Evolutionary conservation across 2,113 vertebrate genomes (phyloP), one percentile per base, ranked within the genome.

Genomic region (Pteropus alecto): DNA sequence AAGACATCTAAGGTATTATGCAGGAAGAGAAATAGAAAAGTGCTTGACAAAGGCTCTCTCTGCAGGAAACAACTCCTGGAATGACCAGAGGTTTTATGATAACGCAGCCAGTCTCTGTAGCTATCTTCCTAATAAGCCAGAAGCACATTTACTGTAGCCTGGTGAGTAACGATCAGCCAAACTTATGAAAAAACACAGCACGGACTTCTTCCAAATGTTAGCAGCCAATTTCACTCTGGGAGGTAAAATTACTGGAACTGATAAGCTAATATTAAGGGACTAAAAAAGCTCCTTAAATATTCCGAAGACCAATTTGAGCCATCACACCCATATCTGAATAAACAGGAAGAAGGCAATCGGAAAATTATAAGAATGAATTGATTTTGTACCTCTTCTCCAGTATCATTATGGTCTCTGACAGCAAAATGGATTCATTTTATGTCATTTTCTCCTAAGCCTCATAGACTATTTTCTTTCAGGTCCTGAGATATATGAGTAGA

Each of bases 171-270:
- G n/a, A 98, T 97, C 97, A 97, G 97, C 82, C 98, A 98, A 96
- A 94, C 60, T 97, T 97, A 88, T 33, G 7, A 98, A 94, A 98
- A 98, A 94, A 96, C 89, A 96, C 91, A 97, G 96, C 93, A 93
- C 33, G 28, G 97, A 98, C 98, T 98, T 98, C 93, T 97, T 96
- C 94, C 92, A 68, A 97, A 94, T 92, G 98, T 97, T 98, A 98
- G 96, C 95, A 98, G 87, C 94, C 98, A 98, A 97, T 98, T 98
- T 98, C 96, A 97, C 93, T 65, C 90, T 0, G 93, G 97, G 97
- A 98, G 97, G 97, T 98, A 98, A 98, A 98, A 98, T 98, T 98
- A 97, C 97, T 97, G 70, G 85, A 98, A 96, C 84, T 96, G 97
- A 96, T 98, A 98, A 98, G 96, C 97, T 96, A 98, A 93, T 97